Evolutionary conservation across 2,797 vertebrate genomes (phyloP).

Genomic region (Acanthurus lineatus): DNA sequence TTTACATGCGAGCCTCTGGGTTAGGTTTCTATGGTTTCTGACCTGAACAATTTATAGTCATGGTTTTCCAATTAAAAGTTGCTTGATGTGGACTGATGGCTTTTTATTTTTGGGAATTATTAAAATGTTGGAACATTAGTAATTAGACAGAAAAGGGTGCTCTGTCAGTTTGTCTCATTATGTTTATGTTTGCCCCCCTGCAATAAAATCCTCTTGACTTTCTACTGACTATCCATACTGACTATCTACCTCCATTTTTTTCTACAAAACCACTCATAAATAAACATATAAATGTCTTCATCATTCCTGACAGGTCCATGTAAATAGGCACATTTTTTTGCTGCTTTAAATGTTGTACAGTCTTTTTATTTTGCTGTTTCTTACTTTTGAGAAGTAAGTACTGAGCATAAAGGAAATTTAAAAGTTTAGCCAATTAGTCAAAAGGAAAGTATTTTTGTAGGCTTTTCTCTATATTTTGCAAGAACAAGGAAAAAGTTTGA

Average conservation of each 20-base stretch:
- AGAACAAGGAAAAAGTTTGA: neutral
- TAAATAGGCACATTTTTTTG: neutral
- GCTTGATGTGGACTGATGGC: neutral
- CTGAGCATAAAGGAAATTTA: neutral
- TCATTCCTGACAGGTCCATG: neutral
- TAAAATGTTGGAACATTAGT: neutral
- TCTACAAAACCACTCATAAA: neutral
- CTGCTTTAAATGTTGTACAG: neutral
- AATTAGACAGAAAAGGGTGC: neutral
- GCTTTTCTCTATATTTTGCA: neutral
- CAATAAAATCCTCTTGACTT: neutral
- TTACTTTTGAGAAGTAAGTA: neutral
- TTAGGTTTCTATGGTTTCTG: constrained; percentile 47
- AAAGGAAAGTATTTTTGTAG: neutral
- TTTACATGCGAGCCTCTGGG: constrained; percentile 56
- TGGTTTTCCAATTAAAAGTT: constrained; percentile 6
- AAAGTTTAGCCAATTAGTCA: neutral
- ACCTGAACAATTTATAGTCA: constrained; percentile 31
- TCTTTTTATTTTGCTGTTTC: neutral
- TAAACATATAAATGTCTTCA: neutral
- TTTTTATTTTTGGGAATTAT: neutral
- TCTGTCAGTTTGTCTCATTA: neutral
- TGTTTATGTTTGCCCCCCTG: neutral
- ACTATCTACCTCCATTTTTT: neutral
- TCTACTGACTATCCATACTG: too few species aligned